phyloP scores from a whole-genome alignment of 2,797 vertebrate genomes.

The Poecilia wingei region DNA sequence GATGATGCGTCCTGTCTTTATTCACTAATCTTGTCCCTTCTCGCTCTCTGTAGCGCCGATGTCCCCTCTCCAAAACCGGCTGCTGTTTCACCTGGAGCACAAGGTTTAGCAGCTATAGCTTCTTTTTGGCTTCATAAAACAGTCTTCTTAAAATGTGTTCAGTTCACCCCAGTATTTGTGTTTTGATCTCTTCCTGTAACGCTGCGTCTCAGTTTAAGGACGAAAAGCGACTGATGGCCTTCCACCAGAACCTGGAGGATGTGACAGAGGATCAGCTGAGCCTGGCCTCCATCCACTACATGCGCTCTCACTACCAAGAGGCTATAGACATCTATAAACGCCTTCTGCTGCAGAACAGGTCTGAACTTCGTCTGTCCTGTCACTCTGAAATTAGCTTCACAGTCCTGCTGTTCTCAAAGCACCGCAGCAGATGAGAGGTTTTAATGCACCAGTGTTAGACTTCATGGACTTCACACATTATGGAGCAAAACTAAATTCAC shows the following conservation, averaged over 20 bases:
- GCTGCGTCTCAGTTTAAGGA: constrained; percentile 87
- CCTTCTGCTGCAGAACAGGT: constrained; percentile 94
- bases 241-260: constrained; percentile 96
- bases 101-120: constrained; percentile 82
- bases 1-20: not conserved
- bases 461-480: constrained; percentile 7
- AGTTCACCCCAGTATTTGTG: not conserved
- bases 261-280: constrained; percentile 97
- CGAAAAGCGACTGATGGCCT: constrained; percentile 95
- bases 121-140: not conserved
- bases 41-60: constrained; percentile 80
- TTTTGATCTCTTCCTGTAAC: not conserved
- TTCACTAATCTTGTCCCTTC: constrained; percentile 32
- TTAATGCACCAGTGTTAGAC: constrained; percentile 24
- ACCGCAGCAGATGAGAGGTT: not conserved
- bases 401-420: constrained; percentile 11
- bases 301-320: constrained; percentile 98
- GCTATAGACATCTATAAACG: constrained; percentile 98
- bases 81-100: constrained; percentile 96
- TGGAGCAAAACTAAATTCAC: not conserved
- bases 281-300: constrained; percentile 97
- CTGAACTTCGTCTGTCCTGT: constrained; percentile 11
- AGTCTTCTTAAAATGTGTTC: not conserved
- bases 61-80: constrained; percentile 92
- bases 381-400: constrained; percentile 19